phyloP scores from a whole-genome alignment of 2,113 vertebrate species.

The Bubo blakistoni region DNA sequence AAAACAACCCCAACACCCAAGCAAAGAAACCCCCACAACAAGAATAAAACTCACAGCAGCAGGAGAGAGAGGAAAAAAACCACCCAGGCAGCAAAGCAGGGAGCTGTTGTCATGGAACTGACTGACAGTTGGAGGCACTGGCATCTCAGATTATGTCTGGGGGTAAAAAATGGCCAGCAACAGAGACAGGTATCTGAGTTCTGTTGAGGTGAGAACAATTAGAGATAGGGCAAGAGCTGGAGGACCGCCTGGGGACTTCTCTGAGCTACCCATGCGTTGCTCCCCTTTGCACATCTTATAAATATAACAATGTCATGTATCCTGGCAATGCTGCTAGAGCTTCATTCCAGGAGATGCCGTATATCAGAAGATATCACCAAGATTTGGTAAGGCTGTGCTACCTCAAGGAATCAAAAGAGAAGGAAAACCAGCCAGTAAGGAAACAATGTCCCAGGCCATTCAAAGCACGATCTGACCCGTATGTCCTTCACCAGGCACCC shows the following conservation, averaged over 20 bases:
- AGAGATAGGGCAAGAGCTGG: not conserved
- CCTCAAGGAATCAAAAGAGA: not conserved
- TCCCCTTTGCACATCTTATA: no score
- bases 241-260: not conserved
- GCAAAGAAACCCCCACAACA: not conserved
- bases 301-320: accelerated
- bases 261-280: not conserved
- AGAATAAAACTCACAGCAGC: not conserved
- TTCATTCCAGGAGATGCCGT: not conserved
- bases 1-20: not conserved
- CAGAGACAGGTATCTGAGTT: not conserved
- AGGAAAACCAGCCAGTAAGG: not conserved
- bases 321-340: no score
- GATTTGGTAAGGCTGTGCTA: not conserved
- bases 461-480: not conserved
- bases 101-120: not conserved
- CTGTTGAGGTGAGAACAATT: not conserved
- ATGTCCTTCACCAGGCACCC: not conserved
- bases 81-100: not conserved
- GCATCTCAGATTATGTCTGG: not conserved
- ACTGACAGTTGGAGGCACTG: not conserved
- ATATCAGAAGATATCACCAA: not conserved
- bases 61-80: not conserved
- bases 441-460: not conserved
- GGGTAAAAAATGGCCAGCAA: not conserved